Evolutionary conservation across 2,888 invertebrate species (phyloP).

Genomic region (Lacanobia wlatinum): DNA sequence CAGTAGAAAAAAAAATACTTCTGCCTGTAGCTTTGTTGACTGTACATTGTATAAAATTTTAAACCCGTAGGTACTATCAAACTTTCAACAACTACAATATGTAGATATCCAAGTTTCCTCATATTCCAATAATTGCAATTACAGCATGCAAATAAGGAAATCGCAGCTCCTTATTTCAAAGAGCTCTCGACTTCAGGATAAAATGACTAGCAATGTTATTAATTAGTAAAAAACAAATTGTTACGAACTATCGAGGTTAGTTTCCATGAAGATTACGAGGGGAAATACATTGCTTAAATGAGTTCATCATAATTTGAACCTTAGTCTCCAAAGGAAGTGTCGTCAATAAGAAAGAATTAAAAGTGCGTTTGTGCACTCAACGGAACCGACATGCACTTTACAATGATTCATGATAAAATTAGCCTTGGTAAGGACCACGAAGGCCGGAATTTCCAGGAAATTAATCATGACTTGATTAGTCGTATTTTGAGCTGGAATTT

Average conservation of each 20-base stretch:
- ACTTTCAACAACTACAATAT: too few species aligned
- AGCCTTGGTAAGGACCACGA: constrained; percentile 25
- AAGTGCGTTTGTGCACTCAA: background rate
- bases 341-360: constrained; percentile 18
- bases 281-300: constrained; percentile 8
- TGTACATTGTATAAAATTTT: too few species aligned
- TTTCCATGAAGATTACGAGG: constrained; percentile 1
- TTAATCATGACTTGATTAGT: constrained; percentile 3
- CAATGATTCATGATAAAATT: constrained; percentile 31
- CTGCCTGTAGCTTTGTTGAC: too few species aligned
- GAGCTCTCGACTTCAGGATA: constrained; percentile 10
- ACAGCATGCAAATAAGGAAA: constrained; percentile 4
- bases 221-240: constrained; percentile 3
- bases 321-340: constrained; percentile 5
- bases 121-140: background rate
- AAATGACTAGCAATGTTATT: constrained; percentile 8
- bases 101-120: too few species aligned
- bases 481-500: constrained; percentile 3
- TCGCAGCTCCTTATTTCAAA: background rate
- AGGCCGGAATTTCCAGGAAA: constrained; percentile 19
- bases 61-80: too few species aligned
- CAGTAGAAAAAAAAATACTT: too few species aligned
- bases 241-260: constrained; percentile 5
- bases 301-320: background rate
- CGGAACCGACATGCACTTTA: constrained; percentile 1